Evolutionary conservation across 1,140 invertebrate species (phyloP), one percentile per base, ranked within the genome.

Genomic region (Zaprionus lachaisei): DNA sequence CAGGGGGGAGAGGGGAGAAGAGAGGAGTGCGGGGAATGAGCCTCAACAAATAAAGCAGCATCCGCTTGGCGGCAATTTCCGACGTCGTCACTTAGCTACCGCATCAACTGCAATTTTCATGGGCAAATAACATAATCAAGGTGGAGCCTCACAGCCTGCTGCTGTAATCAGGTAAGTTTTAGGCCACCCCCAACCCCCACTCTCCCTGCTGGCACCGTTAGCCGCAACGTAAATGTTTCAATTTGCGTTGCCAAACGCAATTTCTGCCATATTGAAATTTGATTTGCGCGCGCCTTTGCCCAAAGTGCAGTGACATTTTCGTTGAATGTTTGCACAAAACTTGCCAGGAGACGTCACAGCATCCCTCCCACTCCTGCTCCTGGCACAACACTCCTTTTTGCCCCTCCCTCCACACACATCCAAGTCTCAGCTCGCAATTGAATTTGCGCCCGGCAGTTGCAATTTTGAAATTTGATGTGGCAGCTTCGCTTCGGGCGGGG

Each of bases 41-140:
- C 60, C 68, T 22, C 64, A 63, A 83, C 78, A 89, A 89, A 89
- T 80, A 83, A 68, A 81, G 62, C 75, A 41, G 66, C 83, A 79
- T 87, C 63, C 83, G 84, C 68, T 78, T 80, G 71, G 69, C 63
- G 83, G 79, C 81, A 89, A 87, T 89, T 81, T 87, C 84, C 83
- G 55, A 72, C 79, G 47, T 77, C 65, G 65, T 71, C 82, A 84
- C 81, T 80, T 80, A 80, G 61, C 72, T 67, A 64, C 71, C 84
- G 79, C 79, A 90, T 89, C 72, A 90, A 85, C 81, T 90, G 85
- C 85, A 89, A 89, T 89, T 89, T 90, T 90, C 79, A 70, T 82
- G 56, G 81, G 72, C 82, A 85, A 89, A 90, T 90, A 90, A 85
- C 81, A 89, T 89, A 89, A 89, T 89, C 84, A 87, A 41, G 57